phyloP scores from a whole-genome alignment of 2,113 vertebrate species.

The Fulmarus glacialis region DNA sequence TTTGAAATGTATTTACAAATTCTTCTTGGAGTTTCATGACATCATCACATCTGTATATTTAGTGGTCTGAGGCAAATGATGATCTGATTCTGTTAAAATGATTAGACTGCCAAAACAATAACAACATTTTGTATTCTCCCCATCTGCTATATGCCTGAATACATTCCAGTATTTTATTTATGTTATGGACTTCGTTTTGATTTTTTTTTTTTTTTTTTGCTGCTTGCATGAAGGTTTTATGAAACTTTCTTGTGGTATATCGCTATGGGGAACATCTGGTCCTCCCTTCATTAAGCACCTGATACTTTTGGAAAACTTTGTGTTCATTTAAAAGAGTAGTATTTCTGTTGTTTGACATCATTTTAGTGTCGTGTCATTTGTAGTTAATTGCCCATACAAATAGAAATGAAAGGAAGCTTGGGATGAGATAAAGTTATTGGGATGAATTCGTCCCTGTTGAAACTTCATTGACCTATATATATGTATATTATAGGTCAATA shows the following conservation, averaged over 20 bases:
- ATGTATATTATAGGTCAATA: not conserved
- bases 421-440: not conserved
- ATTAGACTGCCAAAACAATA: slow-evolving; percentile 20
- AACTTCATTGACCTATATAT: not conserved
- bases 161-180: slow-evolving; percentile 46
- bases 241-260: not conserved
- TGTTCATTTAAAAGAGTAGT: not conserved
- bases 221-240: not conserved
- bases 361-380: not conserved
- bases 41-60: slow-evolving; percentile 20
- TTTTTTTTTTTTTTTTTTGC: not conserved
- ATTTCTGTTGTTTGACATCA: not conserved
- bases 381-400: not conserved
- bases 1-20: not conserved
- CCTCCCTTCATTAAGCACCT: not conserved
- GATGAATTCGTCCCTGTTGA: not conserved
- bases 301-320: not conserved
- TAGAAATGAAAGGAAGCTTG: not conserved
- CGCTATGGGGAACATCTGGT: not conserved
- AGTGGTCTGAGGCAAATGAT: not conserved
- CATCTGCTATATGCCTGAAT: slow-evolving; percentile 43
- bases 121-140: slow-evolving; percentile 16
- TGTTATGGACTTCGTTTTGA: not conserved
- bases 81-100: slow-evolving; percentile 18
- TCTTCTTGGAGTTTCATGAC: not conserved